phyloP scores from a whole-genome alignment of 1,140 invertebrate species.

The Lamellibrachia luymesi region DNA sequence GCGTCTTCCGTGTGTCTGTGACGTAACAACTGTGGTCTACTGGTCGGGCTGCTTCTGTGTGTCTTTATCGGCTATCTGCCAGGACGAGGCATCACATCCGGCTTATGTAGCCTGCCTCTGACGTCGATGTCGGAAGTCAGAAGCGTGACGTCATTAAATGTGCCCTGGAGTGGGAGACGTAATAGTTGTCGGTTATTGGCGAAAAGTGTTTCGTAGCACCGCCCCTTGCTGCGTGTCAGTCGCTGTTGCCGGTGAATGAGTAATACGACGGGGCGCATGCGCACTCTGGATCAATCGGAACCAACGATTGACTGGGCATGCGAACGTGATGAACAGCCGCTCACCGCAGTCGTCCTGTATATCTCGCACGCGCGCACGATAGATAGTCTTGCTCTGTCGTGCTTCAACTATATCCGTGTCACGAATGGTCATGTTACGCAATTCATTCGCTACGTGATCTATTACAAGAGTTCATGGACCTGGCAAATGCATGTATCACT shows the following conservation, averaged over 20 bases:
- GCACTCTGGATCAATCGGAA: not conserved
- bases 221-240: not conserved
- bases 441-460: not conserved
- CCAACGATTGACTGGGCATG: not conserved
- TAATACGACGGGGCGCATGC: not conserved
- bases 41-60: not conserved
- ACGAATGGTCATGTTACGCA: not conserved
- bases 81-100: not conserved
- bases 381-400: not conserved
- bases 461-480: not conserved
- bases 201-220: not conserved
- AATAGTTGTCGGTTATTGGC: not conserved
- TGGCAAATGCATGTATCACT: no score
- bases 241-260: not conserved
- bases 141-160: no score
- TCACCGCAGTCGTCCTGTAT: not conserved
- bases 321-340: not conserved
- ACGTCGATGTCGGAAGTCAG: not conserved
- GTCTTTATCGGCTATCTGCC: not conserved
- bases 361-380: not conserved
- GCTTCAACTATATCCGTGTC: not conserved
- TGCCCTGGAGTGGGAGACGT: not conserved
- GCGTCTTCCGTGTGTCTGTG: not conserved
- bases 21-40: not conserved
- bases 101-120: not conserved